Base-by-base conservation (phyloP, 2,888 invertebrate species). In the Odontothrips loti region DNA sequence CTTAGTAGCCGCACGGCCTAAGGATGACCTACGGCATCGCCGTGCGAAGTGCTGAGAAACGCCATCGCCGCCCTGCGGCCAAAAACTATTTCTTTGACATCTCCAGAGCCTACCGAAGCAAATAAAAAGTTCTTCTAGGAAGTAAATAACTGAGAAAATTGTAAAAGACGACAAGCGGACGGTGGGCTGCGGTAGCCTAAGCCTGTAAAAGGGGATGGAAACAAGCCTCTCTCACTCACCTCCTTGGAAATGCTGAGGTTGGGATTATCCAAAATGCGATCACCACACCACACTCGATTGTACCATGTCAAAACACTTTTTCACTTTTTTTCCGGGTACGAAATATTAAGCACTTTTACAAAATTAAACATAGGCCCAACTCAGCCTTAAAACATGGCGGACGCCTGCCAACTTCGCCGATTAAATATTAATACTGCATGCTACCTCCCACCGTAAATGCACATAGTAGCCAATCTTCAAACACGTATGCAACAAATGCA, bases 381-480 rank as follows among this genome's bases (percentile, higher is more conserved):
- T 75, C 68, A 75, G 68, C 27, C 68, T 75, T 75, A 75, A 75
- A 75, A 75, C 68, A 75, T 75, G 68, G 68, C 68, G 68, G 68
- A 75, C 23, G 68, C 68, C 68, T 75, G 68, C 68, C 68, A 75
- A 75, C 68, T 75, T 75, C 68, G 68, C 68, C 68, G 68, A 75
- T 75, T 75, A 75, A 75, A 75, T 75, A 75, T 75, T 75, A 75
- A 75, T 75, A 75, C 68, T 75, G 68, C 68, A 75, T 75, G 68
- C 68, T 75, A 75, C 68, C 68, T 75, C 68, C 68, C 68, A 75
- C 68, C 68, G 68, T 75, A 75, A 75, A 75, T 75, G 68, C 68
- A 75, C 68, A 75, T 75, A 75, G 68, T 27, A 75, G 68, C 68
- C 68, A 75, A 75, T 75, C 68, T 75, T 27, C 68, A 75, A 27